Base-by-base conservation (phyloP, 1,140 invertebrate genomes). In the Dreissena rostriformis region DNA sequence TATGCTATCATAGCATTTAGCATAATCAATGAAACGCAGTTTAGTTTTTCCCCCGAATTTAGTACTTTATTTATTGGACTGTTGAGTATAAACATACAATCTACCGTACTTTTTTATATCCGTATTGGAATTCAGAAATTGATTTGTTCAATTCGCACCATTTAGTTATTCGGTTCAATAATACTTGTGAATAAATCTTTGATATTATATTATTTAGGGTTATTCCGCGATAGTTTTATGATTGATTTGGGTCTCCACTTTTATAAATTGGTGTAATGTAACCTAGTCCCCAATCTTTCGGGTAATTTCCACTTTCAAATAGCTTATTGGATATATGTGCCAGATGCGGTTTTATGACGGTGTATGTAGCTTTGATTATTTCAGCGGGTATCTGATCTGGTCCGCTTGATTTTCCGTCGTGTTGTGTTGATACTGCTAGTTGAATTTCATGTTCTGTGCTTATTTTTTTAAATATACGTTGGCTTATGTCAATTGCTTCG, bases 71-170 rank as follows among this genome's bases (percentile, higher is more conserved):
- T 29, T 15, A 67, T 67, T 15, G 49, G 39, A 39, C 29, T 49
- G 29, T 72, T 29, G 11, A 72, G 52, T 52, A 72, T 2, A 72
- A 72, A 72, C 4, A 72, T 72, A 72, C 70, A 72, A 72, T 70
- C 67, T 19, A 29, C 28, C 22, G 67, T 70, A 19, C 22, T 26
- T 70, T 26, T 70, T 70, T 5, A 29, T 26, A 70, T 22, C 67
- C 67, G 29, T 26, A 22, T 29, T 70, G 26, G 39, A 39, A 39
- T 39, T 39, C 39, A 39, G 39, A 39, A 5, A 39, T 39, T 39
- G 39, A 39, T 39, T 63, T 63, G 29, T 70, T n/a, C 17, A 8
- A 19, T 70, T 26, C 28, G 17, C 15, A 26, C 28, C 14, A 26
- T 70, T 70, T 26, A 6, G 67, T 29, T 19, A 29, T 22, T 17